These are phyloP conservation scores for Silurus meridionalis DNA, from an alignment of 2,113 vertebrate genomes.

Conservation along the genomic window DNA sequence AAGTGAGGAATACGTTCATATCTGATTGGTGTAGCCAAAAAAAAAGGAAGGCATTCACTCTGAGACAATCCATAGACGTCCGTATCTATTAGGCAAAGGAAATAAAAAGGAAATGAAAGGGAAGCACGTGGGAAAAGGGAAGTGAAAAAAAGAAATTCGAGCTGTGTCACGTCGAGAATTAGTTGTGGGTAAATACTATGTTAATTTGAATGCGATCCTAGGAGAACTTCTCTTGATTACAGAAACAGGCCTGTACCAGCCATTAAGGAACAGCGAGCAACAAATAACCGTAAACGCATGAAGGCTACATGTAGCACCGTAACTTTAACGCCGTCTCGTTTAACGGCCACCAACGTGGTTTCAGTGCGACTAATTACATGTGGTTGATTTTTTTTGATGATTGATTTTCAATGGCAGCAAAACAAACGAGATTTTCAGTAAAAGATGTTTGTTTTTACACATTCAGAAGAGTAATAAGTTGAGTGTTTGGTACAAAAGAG, in stretches of 20 bases:
- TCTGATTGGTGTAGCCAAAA: neutral
- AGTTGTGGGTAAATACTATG: conserved; percentile 44
- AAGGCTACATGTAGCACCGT: conserved; percentile 3
- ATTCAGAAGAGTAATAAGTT: neutral
- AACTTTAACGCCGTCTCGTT: conserved; percentile 8
- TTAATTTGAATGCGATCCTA: conserved; percentile 39
- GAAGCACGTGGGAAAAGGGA: neutral
- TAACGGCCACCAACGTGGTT: conserved; percentile 11
- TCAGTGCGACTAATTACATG: conserved; percentile 6
- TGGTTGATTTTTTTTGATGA: too few species aligned
- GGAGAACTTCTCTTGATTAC: conserved; percentile 42
- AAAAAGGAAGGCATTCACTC: neutral
- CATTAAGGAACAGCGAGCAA: conserved; percentile 25
- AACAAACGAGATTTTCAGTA: too few species aligned
- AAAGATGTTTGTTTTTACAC: neutral
- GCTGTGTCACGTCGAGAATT: conserved; percentile 31
- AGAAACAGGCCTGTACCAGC: conserved; percentile 36
- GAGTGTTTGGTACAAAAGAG: neutral
- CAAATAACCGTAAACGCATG: conserved; percentile 30
- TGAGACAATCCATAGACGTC: neutral
- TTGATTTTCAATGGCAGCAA: neutral
- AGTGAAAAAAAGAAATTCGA: neutral
- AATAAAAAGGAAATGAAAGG: conserved; percentile 15
- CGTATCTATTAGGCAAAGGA: conserved; percentile 15
- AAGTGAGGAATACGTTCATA: neutral